phyloP scores from a whole-genome alignment of 2,888 invertebrate species.

The Xestia sexstrigata region DNA sequence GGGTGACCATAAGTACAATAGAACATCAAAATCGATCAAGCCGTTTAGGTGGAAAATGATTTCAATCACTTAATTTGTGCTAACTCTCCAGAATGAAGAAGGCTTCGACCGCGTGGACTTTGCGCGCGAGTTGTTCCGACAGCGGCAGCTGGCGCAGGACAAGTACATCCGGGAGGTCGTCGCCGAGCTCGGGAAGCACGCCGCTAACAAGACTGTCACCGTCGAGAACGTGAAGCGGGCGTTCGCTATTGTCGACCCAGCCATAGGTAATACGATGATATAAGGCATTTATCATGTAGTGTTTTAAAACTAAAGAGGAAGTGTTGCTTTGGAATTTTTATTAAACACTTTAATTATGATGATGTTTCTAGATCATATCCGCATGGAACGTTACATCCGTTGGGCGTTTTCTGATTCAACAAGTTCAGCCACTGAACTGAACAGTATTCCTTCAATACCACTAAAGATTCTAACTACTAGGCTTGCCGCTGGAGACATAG shows the following conservation, averaged over 20 bases:
- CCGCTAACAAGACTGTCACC: slow-evolving; percentile 69
- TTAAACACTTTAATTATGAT: not conserved
- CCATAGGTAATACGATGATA: slow-evolving; percentile 25
- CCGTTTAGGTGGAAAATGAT: not conserved
- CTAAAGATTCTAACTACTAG: slow-evolving; percentile 79
- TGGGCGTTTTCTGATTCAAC: slow-evolving; percentile 86
- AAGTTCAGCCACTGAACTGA: slow-evolving; percentile 73
- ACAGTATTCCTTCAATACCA: slow-evolving; percentile 75
- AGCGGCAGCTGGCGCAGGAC: slow-evolving; percentile 85
- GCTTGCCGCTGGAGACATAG: slow-evolving; percentile 85
- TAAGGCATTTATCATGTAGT: not conserved
- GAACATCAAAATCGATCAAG: not conserved
- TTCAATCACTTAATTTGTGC: not conserved
- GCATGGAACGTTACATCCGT: slow-evolving; percentile 87
- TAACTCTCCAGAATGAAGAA: slow-evolving; percentile 82
- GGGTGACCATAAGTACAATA: not conserved
- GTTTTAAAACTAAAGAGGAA: not conserved
- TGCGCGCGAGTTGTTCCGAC: slow-evolving; percentile 84
- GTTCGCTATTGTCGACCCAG: slow-evolving; percentile 85
- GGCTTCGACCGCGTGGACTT: slow-evolving; percentile 87
- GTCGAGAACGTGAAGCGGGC: slow-evolving; percentile 84
- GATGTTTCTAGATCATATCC: slow-evolving; percentile 82
- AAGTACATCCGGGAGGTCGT: slow-evolving; percentile 87
- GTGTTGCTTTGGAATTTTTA: not conserved
- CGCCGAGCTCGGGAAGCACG: slow-evolving; percentile 76